These are phyloP conservation scores for Hypomesus transpacificus DNA, from an alignment of 2,113 vertebrate species.

Conservation along the genomic window DNA sequence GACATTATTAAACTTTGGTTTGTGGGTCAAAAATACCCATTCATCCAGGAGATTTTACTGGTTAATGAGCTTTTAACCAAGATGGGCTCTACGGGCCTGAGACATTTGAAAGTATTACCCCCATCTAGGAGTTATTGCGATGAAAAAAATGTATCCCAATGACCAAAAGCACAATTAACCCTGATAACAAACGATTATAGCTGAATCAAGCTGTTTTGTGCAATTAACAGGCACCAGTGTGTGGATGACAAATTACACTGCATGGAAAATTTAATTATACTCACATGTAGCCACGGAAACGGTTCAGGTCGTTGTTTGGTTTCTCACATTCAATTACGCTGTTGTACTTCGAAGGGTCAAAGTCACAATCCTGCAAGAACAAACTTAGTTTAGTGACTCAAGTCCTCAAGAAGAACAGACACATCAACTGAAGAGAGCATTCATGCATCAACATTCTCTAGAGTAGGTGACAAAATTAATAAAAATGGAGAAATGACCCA, in stretches of 20 bases:
- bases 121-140: not conserved
- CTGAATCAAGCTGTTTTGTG: not conserved
- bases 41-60: slow-evolving; percentile 14
- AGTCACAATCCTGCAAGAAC: slow-evolving; percentile 86
- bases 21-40: slow-evolving; percentile 27
- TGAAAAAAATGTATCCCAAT: not conserved
- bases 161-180: not conserved
- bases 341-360: slow-evolving; percentile 90
- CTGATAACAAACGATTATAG: not conserved
- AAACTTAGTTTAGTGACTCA: not conserved
- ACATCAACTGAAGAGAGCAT: not conserved
- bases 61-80: slow-evolving; percentile 21
- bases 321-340: slow-evolving; percentile 95
- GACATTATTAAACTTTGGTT: slow-evolving; percentile 23
- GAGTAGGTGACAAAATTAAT: not conserved
- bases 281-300: slow-evolving; percentile 96
- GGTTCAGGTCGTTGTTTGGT: slow-evolving; percentile 93
- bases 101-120: not conserved
- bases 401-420: not conserved
- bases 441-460: not conserved
- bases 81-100: not conserved
- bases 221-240: not conserved
- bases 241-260: no score
- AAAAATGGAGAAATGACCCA: not conserved
- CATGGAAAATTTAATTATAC: slow-evolving; percentile 54